phyloP scores from a whole-genome alignment of 2,113 vertebrate genomes.

The Corythaeola cristata region DNA sequence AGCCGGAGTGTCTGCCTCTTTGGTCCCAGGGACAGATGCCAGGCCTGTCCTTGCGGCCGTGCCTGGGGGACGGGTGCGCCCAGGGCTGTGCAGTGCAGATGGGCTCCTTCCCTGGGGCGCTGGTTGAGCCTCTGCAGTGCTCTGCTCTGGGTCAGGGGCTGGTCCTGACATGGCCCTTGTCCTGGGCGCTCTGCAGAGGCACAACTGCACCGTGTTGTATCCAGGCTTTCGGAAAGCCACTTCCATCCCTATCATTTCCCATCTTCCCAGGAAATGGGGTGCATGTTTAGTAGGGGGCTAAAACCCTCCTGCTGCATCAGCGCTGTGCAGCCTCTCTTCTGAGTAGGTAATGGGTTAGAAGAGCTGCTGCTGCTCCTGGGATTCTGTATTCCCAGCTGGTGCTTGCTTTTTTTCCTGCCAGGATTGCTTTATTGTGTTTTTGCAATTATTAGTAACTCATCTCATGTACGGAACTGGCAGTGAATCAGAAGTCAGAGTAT shows the following conservation, averaged over 20 bases:
- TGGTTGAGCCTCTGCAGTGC: background rate
- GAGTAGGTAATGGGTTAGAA: background rate
- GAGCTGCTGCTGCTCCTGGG: background rate
- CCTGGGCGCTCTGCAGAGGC: background rate
- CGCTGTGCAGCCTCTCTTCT: background rate
- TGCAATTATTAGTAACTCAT: conserved; percentile 12
- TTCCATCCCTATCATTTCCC: background rate
- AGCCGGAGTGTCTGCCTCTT: background rate
- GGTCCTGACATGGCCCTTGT: background rate
- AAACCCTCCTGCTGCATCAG: background rate
- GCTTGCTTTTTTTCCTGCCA: background rate
- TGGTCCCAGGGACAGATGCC: background rate
- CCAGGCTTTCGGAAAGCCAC: background rate
- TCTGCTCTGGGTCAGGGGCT: background rate
- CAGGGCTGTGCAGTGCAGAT: background rate
- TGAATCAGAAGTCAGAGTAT: background rate
- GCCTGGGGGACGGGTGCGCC: accelerated
- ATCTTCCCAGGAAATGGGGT: background rate
- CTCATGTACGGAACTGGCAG: background rate
- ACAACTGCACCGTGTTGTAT: background rate
- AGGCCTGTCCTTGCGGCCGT: background rate
- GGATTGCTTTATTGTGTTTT: background rate
- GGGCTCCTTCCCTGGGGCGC: background rate
- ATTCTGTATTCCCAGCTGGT: background rate
- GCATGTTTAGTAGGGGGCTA: background rate